Evolutionary conservation across 2,888 invertebrate genomes (phyloP), one percentile per base, ranked within the genome.

Genomic region (Phaedon cochleariae): DNA sequence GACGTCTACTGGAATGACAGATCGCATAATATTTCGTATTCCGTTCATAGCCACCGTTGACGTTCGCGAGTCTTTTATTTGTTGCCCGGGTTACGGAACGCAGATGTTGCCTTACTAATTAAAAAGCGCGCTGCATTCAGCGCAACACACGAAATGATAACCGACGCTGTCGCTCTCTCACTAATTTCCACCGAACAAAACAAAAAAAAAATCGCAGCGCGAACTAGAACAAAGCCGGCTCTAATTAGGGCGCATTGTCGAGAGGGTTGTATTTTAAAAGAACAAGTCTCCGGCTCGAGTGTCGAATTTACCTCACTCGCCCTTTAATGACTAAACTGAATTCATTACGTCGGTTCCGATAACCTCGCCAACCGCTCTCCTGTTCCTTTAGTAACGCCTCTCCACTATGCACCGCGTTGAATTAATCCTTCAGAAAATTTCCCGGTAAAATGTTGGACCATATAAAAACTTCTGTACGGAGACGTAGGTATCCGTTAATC

Each of bases 31-130:
- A 26, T 3, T 26, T 26, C 26, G 26, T 7, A 26, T 5, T 26
- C n/a, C n/a, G n/a, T n/a, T n/a, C n/a, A n/a, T n/a, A n/a, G n/a
- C n/a, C 26, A 26, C 26, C 26, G 26, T 26, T 26, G 26, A 5
- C 31, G 9, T 34, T 10, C 41, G 41, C 41, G 3, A 7, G 7
- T 41, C 41, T 41, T 41, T 41, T 41, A 41, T 41, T 41, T 15
- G 41, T 41, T n/a, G 41, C 41, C 41, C n/a, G 3, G 41, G 41
- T 12, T 15, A 41, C 41, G 41, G 75, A 78, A 79, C 79, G 73
- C 82, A 81, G 81, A 82, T 81, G 82, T 80, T 79, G 79, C 65
- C 77, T 76, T 78, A 79, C 81, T 81, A 82, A 81, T 81, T 81
- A 82, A 82, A 82, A 82, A 80, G 80, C 78, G 78, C 77, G 70